Conservation (phyloP, 2,888 invertebrate genomes). For the Caenorhabditis sp. region DNA sequence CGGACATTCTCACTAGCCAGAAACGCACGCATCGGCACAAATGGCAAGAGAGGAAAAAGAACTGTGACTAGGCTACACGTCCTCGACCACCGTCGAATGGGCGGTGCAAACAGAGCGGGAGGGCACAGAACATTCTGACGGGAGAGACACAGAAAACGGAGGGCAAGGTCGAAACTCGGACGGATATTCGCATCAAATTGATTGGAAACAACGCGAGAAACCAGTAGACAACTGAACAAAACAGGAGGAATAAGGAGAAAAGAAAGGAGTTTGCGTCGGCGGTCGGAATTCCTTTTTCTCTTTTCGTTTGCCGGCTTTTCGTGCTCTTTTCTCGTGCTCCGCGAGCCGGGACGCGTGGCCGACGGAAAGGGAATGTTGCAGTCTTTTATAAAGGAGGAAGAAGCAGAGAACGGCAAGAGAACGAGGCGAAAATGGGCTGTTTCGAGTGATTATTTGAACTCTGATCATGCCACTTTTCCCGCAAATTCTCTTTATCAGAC, state of each 20-base stretch:
- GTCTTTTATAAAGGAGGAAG: neutral
- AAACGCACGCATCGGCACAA: constrained; percentile 1
- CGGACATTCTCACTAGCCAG: constrained; percentile 12
- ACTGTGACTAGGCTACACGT: constrained; percentile 46
- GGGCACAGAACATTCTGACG: constrained; percentile 14
- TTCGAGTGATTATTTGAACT: constrained; percentile 38
- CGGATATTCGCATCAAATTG: constrained; percentile 34
- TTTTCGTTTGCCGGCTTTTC: neutral
- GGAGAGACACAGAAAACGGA: constrained; percentile 33
- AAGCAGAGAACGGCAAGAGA: constrained; percentile 37
- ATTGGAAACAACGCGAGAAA: neutral
- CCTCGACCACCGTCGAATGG: constrained; percentile 37
- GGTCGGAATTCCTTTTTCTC: constrained; percentile 1
- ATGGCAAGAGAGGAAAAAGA: constrained; percentile 31
- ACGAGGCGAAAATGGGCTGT: constrained; percentile 25
- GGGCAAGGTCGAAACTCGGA: constrained; percentile 46
- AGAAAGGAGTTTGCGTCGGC: neutral
- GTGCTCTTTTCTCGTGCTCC: constrained; percentile 2
- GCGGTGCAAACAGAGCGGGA: constrained; percentile 50
- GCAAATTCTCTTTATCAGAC: constrained; percentile 31
- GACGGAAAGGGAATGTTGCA: neutral
- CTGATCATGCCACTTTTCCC: constrained; percentile 51
- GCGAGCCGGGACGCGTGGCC: neutral
- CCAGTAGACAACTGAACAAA: too few species aligned
- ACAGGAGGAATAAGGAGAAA: too few species aligned